Evolutionary conservation across 2,888 invertebrate genomes (phyloP), one percentile per base, ranked within the genome.

Genomic region (Rhagonycha fulva): DNA sequence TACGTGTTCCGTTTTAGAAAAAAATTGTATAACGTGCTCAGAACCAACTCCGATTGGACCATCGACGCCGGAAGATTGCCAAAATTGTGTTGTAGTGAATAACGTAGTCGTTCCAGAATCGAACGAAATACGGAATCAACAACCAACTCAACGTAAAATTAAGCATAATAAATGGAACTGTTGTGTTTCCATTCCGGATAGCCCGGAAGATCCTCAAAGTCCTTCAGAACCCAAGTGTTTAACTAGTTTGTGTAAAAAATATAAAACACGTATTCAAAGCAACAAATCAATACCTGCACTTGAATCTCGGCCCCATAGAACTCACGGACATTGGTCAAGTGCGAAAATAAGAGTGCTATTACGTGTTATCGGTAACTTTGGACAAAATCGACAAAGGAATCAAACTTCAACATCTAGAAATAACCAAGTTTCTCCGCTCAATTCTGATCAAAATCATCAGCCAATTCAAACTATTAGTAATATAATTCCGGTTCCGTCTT

Each of bases 81-180:
- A 87, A 74, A 82, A 85, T 79, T 87, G 87, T 74, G 81, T 86
- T 12, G 74, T 72, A 10, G 68, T 68, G n/a, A 82, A 76, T 73
- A 87, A 86, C 78, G 79, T 84, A 14, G 85, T 87, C 26, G 81
- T 81, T n/a, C 84, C 85, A 9, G 86, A 85, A 80, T 66, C 68
- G 28, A 79, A 72, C 47, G 73, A 74, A 32, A 61, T 68, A 19
- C 72, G 72, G 26, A 63, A 76, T 66, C 66, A 77, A 28, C 71
- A 77, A 68, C 61, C 81, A 72, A 69, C 82, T 80, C 81, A 73
- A 75, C 85, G 84, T 67, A 87, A 86, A 79, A 79, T 85, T 70
- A 86, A 88, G 60, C 88, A 89, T 81, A 90, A 89, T 81, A 90
- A 89, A 87, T 91, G 91, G 91, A 91, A 91, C 82, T 91, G 91